Percentiles rank a stretch among this genome's conserved stretches.
Conservation (phyloP, 2,113 vertebrate genomes). For the Triplophysa tibetana region DNA sequence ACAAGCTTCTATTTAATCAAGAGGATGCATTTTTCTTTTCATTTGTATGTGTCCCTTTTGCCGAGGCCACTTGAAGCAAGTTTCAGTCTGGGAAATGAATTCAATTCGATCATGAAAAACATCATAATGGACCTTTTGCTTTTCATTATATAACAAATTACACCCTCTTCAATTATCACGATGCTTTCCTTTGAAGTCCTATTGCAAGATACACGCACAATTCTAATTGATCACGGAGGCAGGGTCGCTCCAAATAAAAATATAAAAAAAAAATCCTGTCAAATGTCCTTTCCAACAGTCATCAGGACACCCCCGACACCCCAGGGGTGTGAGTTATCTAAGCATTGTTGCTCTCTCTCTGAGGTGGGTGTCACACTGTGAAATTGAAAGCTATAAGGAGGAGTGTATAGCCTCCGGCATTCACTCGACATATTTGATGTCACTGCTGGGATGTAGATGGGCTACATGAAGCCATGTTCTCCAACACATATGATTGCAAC, state of each 20-base stretch:
- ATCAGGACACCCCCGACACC: constrained; percentile 10
- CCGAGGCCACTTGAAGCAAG: constrained; percentile 46
- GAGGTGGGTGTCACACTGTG: constrained; percentile 17
- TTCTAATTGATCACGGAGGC: constrained; percentile 8
- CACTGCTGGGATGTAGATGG: constrained; percentile 20
- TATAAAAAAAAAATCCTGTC: background rate
- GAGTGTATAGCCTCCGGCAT: constrained; percentile 7
- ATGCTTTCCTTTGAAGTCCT: constrained; percentile 48
- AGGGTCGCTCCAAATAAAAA: constrained; percentile 4
- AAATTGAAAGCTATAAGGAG: constrained; percentile 14
- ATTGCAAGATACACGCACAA: background rate
- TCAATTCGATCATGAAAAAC: constrained; percentile 29
- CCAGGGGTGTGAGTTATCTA: background rate
- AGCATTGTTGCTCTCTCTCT: constrained; percentile 31
- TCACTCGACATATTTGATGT: constrained; percentile 9
- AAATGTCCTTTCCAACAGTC: constrained; percentile 28
- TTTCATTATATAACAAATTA: constrained; percentile 49
- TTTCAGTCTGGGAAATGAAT: constrained; percentile 33
- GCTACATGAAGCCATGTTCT: constrained; percentile 1
- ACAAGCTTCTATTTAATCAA: background rate
- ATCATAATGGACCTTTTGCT: constrained; percentile 21
- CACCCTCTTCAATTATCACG: constrained; percentile 40
- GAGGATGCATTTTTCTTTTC: constrained; percentile 19
- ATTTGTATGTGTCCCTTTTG: background rate
- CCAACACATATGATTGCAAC: constrained; percentile 1